Evolutionary conservation across 2,888 invertebrate genomes (phyloP).

Genomic region (Cephus runcator): DNA sequence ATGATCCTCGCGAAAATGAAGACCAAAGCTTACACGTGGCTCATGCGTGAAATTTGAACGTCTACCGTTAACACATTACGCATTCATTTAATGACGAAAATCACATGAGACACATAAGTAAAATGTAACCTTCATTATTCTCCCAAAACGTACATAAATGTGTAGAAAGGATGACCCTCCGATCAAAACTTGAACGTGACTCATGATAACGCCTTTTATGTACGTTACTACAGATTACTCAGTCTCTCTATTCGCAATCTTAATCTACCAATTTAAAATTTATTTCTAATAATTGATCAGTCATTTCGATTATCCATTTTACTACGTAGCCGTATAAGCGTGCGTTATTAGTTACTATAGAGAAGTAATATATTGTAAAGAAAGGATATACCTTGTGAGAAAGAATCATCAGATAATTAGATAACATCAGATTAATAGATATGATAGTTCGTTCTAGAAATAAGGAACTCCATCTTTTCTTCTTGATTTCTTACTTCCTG

Average conservation of each 20-base stretch:
- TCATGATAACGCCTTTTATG: background rate
- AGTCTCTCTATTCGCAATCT: background rate
- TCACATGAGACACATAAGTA: background rate
- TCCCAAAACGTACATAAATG: background rate
- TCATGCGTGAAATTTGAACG: background rate
- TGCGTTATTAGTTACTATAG: background rate
- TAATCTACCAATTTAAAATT: background rate
- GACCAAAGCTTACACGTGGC: background rate
- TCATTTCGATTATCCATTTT: background rate
- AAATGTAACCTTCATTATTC: background rate
- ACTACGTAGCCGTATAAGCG: no score
- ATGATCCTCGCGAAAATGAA: background rate
- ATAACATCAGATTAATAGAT: background rate
- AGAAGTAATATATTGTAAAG: background rate
- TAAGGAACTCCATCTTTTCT: background rate
- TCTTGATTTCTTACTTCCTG: background rate
- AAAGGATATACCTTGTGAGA: background rate
- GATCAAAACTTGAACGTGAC: background rate
- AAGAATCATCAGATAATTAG: background rate
- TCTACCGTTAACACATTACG: background rate
- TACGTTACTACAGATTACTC: background rate
- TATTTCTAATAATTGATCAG: background rate
- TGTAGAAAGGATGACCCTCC: background rate
- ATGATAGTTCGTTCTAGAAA: background rate
- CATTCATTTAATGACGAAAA: background rate